Conservation (phyloP, 2,113 vertebrate species). For the Actenoides lindsayi region DNA sequence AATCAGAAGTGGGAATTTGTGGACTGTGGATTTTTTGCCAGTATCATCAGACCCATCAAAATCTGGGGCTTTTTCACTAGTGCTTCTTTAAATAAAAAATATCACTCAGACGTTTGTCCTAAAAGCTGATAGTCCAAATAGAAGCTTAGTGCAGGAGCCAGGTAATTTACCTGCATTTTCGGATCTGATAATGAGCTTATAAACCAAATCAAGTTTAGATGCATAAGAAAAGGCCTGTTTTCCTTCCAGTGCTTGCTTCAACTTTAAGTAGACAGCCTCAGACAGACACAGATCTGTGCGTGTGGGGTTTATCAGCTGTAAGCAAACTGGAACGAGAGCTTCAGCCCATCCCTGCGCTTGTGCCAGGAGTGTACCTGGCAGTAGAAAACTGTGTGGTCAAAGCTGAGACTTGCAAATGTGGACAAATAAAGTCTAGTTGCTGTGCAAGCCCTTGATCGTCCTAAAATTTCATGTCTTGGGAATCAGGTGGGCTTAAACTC, state of each 20-base stretch:
- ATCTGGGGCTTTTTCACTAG: neutral
- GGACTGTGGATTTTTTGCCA: neutral
- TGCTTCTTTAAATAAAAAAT: neutral
- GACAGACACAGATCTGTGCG: neutral
- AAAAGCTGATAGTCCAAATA: neutral
- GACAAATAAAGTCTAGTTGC: neutral
- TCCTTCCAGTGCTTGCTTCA: neutral
- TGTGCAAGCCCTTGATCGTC: neutral
- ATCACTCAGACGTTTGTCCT: accelerated
- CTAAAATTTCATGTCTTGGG: neutral
- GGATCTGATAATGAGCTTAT: neutral
- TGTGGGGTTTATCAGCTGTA: neutral
- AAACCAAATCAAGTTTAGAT: neutral
- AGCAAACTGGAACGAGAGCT: neutral
- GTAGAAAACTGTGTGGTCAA: neutral
- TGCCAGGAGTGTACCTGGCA: neutral
- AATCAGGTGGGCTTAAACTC: neutral
- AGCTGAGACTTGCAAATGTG: neutral
- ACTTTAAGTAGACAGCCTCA: neutral
- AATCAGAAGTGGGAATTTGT: neutral
- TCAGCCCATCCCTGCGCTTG: neutral
- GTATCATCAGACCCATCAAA: neutral
- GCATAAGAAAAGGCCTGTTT: neutral
- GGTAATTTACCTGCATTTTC: neutral
- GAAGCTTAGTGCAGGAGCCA: neutral